Evolutionary conservation across 2,888 invertebrate species (phyloP).

Genomic region (Orthonychiurus folsomi): DNA sequence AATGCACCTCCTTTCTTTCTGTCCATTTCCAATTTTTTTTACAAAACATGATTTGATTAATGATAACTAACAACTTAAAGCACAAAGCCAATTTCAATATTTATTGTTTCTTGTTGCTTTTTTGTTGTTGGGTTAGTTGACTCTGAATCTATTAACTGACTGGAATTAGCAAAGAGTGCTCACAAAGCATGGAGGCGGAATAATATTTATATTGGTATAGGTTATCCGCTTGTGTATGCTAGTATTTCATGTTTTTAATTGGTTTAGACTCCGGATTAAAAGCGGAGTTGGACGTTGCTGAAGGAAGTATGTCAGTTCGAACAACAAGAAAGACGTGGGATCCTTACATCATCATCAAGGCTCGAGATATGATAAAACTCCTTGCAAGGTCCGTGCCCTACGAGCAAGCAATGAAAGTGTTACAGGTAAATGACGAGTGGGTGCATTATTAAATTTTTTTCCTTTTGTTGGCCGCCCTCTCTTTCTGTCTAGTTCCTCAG

Average conservation of each 20-base stretch:
- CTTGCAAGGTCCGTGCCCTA: conserved; percentile 91
- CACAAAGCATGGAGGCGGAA: no score
- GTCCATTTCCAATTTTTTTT: no score
- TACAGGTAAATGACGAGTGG: conserved; percentile 43
- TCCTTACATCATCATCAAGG: conserved; percentile 92
- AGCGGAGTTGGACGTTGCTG: conserved; percentile 83
- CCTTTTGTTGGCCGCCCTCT: background rate
- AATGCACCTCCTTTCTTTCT: no score
- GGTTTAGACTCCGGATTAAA: conserved; percentile 60
- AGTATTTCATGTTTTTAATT: background rate
- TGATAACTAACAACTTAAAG: no score
- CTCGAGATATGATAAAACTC: conserved; percentile 89
- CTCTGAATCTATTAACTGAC: no score
- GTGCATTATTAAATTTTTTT: conserved; percentile 3
- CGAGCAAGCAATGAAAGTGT: conserved; percentile 80
- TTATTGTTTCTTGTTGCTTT: no score
- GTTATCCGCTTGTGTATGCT: background rate
- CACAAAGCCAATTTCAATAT: no score
- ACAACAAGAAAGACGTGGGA: conserved; percentile 98
- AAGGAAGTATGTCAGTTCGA: conserved; percentile 86
- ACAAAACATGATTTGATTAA: no score
- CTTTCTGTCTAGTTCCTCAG: no score
- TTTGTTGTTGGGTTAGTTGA: no score
- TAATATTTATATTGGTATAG: no score
- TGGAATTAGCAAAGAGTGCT: no score